A percentile compares a stretch with the other conserved stretches of the same genome.
Evolutionary conservation across 2,113 vertebrate genomes (phyloP).

Genomic region (Orthonyx spaldingii): DNA sequence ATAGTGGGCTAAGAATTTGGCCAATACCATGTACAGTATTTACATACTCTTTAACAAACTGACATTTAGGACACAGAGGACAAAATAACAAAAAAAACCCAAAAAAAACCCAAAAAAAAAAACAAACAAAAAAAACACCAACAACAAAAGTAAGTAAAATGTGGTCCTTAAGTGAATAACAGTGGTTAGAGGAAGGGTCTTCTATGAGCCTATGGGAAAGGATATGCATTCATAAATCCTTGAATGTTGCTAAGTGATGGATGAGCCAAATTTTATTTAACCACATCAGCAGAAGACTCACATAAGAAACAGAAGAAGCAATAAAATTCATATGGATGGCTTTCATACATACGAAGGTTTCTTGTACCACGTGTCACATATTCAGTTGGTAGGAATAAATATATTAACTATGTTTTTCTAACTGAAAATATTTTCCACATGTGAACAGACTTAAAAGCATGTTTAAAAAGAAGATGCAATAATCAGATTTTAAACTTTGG

Average conservation of each 20-base stretch:
- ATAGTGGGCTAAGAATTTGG: background rate
- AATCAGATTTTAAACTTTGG: constrained; percentile 64
- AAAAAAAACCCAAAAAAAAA: no score
- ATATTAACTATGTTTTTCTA: constrained; percentile 38
- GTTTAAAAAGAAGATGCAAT: constrained; percentile 37
- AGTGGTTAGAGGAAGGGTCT: background rate
- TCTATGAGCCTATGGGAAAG: background rate
- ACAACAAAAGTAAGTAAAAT: background rate
- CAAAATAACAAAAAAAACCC: background rate
- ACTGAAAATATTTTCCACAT: constrained; percentile 47
- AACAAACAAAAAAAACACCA: background rate
- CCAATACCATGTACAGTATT: background rate
- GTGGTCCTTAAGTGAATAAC: background rate
- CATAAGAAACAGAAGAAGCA: constrained; percentile 9
- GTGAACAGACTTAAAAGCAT: constrained; percentile 10
- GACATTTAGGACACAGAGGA: background rate
- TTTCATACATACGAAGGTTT: constrained; percentile 4
- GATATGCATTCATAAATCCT: background rate
- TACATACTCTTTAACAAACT: background rate
- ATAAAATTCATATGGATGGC: constrained; percentile 24
- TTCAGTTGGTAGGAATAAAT: constrained; percentile 32
- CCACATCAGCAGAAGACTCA: background rate
- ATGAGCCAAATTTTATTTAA: background rate
- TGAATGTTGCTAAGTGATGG: background rate
- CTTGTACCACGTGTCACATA: constrained; percentile 24